phyloP scores from a whole-genome alignment of 2,797 vertebrate species.

The Sciaenops ocellatus region DNA sequence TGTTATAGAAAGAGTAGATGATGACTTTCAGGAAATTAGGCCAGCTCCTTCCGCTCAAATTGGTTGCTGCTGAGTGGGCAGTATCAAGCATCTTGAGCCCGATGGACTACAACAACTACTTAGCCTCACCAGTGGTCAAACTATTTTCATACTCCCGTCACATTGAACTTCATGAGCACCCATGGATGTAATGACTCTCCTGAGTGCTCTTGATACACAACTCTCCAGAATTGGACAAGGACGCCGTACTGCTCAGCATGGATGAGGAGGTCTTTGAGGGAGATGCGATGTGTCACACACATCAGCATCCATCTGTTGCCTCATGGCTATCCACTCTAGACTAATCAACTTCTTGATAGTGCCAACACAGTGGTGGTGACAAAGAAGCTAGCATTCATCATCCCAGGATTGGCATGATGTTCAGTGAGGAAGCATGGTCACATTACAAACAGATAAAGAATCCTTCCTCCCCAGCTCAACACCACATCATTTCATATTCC shows the following conservation, averaged over 20 bases:
- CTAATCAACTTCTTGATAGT: background rate
- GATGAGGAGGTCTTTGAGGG: background rate
- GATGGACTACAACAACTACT: constrained; percentile 1
- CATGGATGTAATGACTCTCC: constrained; percentile 7
- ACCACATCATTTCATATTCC: background rate
- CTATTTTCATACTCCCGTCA: constrained; percentile 12
- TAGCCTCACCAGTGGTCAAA: constrained; percentile 20
- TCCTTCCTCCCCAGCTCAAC: background rate
- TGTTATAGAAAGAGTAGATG: background rate
- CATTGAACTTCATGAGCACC: constrained; percentile 1
- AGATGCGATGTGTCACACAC: background rate
- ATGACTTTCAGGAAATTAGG: constrained; percentile 4
- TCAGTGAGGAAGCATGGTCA: background rate
- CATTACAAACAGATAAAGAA: background rate
- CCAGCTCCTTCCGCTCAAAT: background rate
- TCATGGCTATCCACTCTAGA: background rate
- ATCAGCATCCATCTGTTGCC: background rate
- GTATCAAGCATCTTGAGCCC: constrained; percentile 5
- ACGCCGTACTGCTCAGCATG: background rate
- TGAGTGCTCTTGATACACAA: background rate
- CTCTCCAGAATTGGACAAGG: background rate
- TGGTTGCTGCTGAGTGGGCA: constrained; percentile 28
- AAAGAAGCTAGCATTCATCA: background rate
- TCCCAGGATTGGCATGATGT: background rate
- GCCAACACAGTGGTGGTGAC: background rate